phyloP scores from a whole-genome alignment of 2,113 vertebrate genomes.

The Myotis brandtii region DNA sequence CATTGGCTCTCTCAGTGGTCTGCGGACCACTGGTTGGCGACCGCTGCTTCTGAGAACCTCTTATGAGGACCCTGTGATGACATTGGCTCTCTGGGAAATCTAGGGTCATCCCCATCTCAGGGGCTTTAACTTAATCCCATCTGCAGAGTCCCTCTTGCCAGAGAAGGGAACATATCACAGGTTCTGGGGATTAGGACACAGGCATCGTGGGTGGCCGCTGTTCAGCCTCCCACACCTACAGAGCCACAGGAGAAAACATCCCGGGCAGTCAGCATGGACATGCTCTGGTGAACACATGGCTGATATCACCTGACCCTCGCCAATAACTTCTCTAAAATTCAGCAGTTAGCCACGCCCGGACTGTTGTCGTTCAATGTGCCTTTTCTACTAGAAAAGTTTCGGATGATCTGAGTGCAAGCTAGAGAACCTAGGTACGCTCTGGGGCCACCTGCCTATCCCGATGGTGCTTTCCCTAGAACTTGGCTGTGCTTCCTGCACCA shows the following conservation, averaged over 20 bases:
- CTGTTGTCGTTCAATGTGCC: neutral
- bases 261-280: rapidly evolving
- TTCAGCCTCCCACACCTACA: too few species aligned
- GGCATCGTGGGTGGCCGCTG: rapidly evolving
- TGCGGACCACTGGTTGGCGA: too few species aligned
- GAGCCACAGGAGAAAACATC: neutral
- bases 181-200: rapidly evolving
- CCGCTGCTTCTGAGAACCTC: too few species aligned
- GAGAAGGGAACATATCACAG: neutral
- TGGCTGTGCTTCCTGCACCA: neutral
- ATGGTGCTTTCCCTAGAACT: neutral
- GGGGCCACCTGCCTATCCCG: neutral
- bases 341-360: rapidly evolving
- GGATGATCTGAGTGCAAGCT: neutral
- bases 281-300: neutral
- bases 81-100: rapidly evolving
- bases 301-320: neutral
- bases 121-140: neutral
- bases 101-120: neutral
- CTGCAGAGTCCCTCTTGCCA: neutral
- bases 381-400: neutral
- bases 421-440: neutral
- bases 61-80: neutral
- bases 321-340: neutral
- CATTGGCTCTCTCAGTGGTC: neutral